Conservation (phyloP, 37 sponge, comb jelly and placozoan species). For the Halisarca cf. caerulea region DNA sequence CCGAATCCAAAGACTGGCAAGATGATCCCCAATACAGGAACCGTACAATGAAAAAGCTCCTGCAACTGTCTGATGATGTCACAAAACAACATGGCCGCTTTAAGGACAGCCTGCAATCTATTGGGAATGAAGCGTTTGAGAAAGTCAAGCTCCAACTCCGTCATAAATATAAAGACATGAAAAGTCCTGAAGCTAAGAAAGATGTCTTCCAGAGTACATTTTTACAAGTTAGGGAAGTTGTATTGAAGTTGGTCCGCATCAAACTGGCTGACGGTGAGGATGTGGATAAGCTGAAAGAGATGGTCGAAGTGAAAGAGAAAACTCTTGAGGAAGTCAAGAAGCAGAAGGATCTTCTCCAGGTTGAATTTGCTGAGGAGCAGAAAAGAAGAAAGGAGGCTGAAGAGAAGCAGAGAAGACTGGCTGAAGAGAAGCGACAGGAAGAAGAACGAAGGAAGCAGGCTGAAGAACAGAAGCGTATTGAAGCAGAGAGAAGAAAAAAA, state of each 20-base stretch:
- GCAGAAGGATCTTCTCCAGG: too few species aligned
- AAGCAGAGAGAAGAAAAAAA: too few species aligned
- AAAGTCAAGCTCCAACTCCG: background rate
- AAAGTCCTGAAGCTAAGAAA: background rate
- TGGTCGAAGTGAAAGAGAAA: background rate
- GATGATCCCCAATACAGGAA: background rate
- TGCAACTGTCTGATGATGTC: background rate
- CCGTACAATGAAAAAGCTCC: background rate
- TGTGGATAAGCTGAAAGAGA: background rate
- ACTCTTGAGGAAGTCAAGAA: too few species aligned
- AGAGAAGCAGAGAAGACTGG: too few species aligned
- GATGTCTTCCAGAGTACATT: background rate
- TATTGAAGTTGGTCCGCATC: background rate
- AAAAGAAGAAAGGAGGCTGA: too few species aligned
- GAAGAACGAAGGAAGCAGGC: too few species aligned
- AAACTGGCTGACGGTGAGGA: background rate
- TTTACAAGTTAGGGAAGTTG: background rate
- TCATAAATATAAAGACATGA: background rate
- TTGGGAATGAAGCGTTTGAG: background rate
- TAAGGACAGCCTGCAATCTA: background rate
- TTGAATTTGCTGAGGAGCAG: too few species aligned
- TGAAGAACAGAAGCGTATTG: too few species aligned
- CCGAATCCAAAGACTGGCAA: background rate
- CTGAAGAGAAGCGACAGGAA: too few species aligned
- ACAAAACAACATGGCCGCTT: background rate